phyloP scores from a whole-genome alignment of 2,888 invertebrate species.

The Hyposoter didymator region DNA sequence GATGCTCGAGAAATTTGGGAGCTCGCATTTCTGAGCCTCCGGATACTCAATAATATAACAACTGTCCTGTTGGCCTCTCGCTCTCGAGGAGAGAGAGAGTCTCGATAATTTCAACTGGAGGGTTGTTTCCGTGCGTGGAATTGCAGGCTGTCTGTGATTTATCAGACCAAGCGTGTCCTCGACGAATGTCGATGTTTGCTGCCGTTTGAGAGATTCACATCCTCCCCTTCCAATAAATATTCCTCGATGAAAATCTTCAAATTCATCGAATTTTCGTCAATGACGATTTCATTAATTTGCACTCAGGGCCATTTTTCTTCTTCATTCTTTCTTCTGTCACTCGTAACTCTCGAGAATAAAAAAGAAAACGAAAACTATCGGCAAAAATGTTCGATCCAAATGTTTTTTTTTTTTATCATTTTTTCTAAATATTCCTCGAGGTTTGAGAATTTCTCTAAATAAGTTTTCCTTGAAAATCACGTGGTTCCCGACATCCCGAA shows the following conservation, averaged over 20 bases:
- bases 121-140: constrained; percentile 2
- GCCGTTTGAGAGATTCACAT: background rate
- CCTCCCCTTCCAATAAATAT: background rate
- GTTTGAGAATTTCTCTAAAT: no score
- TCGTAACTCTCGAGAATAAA: background rate
- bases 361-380: no score
- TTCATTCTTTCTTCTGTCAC: background rate
- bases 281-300: background rate
- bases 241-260: background rate
- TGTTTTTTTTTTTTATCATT: no score
- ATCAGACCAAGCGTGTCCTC: constrained; percentile 16
- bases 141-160: constrained; percentile 14
- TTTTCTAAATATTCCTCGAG: no score
- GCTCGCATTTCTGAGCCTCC: constrained; percentile 42
- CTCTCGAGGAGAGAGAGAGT: constrained; percentile 14
- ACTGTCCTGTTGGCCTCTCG: constrained; percentile 25
- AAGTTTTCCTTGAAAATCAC: background rate
- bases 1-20: constrained; percentile 57
- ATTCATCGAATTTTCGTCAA: background rate
- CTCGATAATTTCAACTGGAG: constrained; percentile 36
- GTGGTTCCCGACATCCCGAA: background rate
- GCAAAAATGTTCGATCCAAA: no score
- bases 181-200: constrained; percentile 1
- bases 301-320: background rate
- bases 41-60: constrained; percentile 32